Base-by-base conservation (phyloP, 64 coral and sea anemone genomes). In the Pachyseris speciosa region DNA sequence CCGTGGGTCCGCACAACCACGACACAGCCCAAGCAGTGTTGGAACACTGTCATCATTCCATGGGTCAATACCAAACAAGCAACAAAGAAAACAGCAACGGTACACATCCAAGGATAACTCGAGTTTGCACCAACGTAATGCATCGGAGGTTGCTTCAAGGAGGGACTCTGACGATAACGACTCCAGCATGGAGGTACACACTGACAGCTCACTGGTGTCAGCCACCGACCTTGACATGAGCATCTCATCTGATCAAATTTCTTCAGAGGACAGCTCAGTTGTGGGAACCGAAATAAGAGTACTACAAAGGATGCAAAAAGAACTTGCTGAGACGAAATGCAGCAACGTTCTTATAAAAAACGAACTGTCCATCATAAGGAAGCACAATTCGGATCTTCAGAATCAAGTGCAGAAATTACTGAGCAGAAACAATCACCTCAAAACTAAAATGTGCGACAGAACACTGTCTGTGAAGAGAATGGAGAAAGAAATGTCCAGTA, bases 271-370 rank as follows among this genome's bases (percentile, higher is more conserved):
- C 45, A 73, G 75, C 34, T 69, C 74, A 1, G 34, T 41, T 53
- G 67, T 86, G 20, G 80, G 86, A 37, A 13, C 58, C 69, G 78
- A 79, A 38, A 67, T 87, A 72, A 38, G 89, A 44, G 70, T 69
- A 61, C 55, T 96, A 15, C 92, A 80, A 39, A 97, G 77, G 36
- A 92, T 97, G 64, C 91, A 93, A 57, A 93, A 92, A 12, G 95
- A 97, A 58, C 79, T 97, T 22, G 91, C 95, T 51, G 86, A 97
- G 33, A 88, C 93, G 10, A 97, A 97, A 69, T 97, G 95, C 61
- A 75, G 69, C 17, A 97, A 97, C 17, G 84, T 92, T 47, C 92
- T 97, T 25, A 86, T 97, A 57, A 87, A 93, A 57, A 93, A 97
- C 37, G 86, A 93, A 63, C 36, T 97, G 33, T 84, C 95, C 10